These are phyloP conservation scores for Eilema depressum DNA, from an alignment of 2,888 invertebrate species.

Conservation along the genomic window DNA sequence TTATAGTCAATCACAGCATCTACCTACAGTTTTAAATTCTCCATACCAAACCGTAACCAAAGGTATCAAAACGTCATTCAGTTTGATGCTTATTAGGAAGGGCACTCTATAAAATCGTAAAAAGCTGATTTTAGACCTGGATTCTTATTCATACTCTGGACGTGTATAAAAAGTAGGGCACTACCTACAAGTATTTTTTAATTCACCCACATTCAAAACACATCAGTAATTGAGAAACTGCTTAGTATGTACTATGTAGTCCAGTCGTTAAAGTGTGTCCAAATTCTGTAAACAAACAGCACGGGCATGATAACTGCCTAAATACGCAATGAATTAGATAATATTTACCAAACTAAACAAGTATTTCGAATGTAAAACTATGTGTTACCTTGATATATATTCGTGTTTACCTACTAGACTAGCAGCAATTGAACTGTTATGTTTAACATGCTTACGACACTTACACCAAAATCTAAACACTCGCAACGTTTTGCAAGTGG, in stretches of 20 bases:
- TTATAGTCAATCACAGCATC: too few relatives aligned
- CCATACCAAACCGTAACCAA: too few relatives aligned
- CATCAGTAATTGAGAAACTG: not conserved
- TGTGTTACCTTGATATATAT: slow-evolving; percentile 3
- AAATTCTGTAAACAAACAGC: not conserved
- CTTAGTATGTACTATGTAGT: not conserved
- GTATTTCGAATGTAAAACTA: slow-evolving; percentile 2
- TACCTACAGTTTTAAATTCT: too few relatives aligned
- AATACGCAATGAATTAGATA: slow-evolving; percentile 5
- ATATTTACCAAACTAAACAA: slow-evolving; percentile 10
- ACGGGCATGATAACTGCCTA: slow-evolving; percentile 2
- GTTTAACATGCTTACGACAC: slow-evolving; percentile 4
- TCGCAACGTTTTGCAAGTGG: not conserved
- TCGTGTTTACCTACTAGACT: not conserved
- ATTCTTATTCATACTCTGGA: not conserved
- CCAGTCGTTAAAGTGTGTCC: not conserved
- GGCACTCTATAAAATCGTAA: not conserved
- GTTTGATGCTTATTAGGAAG: not conserved
- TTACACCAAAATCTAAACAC: not conserved
- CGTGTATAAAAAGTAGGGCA: not conserved
- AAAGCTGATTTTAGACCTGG: not conserved
- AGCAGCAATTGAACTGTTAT: slow-evolving; percentile 7
- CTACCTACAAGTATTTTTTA: not conserved
- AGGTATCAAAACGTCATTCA: too few relatives aligned
- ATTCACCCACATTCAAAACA: not conserved